These are phyloP conservation scores for Taenioides sp. DNA, from an alignment of 2,797 vertebrate species.

Conservation along the genomic window DNA sequence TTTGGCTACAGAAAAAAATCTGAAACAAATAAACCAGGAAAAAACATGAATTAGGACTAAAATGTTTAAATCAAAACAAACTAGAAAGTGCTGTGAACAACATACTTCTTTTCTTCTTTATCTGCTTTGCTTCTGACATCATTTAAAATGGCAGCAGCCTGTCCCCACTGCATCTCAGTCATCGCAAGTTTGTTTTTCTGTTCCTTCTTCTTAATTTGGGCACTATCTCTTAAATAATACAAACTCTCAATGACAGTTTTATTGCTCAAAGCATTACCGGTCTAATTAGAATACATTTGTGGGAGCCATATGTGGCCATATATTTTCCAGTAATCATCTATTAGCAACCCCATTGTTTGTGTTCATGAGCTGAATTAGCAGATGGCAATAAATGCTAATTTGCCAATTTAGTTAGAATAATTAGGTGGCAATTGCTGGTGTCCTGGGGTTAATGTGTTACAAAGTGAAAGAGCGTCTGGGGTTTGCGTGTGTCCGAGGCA, in stretches of 20 bases:
- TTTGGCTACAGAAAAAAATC: too few species aligned
- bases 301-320: conserved; percentile 19
- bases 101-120: background rate
- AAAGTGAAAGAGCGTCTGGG: conserved; percentile 24
- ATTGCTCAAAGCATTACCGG: conserved; percentile 6
- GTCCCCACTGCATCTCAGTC: conserved; percentile 1
- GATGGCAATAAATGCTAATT: conserved; percentile 59
- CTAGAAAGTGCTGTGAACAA: too few species aligned
- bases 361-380: conserved; percentile 55
- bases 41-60: background rate
- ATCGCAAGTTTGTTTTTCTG: conserved; percentile 1
- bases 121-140: background rate
- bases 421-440: conserved; percentile 55
- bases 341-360: conserved; percentile 47
- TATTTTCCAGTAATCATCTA: conserved; percentile 43
- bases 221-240: conserved; percentile 10
- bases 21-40: background rate
- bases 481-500: conserved; percentile 21
- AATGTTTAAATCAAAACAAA: background rate
- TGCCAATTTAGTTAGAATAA: conserved; percentile 50
- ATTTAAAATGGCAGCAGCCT: background rate
- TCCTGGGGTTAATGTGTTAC: conserved; percentile 56
- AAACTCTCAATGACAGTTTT: conserved; percentile 7
- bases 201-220: background rate
- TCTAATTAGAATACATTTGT: background rate